Evolutionary conservation across 2,113 vertebrate genomes (phyloP).

Genomic region (Gallinago undulata): DNA sequence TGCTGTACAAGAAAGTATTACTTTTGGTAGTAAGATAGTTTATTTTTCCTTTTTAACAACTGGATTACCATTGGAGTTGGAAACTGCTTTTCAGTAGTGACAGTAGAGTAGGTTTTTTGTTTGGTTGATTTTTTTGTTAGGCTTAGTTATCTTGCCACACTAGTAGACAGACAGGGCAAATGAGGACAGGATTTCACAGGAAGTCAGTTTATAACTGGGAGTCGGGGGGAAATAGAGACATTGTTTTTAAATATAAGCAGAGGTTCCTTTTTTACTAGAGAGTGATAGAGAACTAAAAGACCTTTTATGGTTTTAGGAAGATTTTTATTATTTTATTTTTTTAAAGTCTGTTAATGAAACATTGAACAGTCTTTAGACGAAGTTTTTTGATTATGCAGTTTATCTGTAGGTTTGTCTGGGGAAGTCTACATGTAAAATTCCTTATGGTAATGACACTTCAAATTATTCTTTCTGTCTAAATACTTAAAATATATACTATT

Average conservation of each 20-base stretch:
- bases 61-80: background rate
- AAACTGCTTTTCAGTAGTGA: background rate
- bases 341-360: background rate
- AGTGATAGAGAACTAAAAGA: background rate
- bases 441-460: background rate
- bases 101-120: fast-evolving
- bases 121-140: background rate
- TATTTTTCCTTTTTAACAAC: background rate
- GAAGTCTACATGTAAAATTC: background rate
- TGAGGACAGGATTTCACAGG: background rate
- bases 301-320: background rate
- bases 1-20: background rate
- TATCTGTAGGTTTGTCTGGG: background rate
- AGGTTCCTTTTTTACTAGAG: background rate
- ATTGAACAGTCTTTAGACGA: background rate
- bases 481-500: background rate
- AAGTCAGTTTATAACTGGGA: background rate
- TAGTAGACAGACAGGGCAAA: background rate
- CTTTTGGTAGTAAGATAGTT: background rate
- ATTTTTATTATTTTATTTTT: background rate
- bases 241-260: background rate
- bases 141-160: background rate
- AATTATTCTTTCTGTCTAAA: background rate
- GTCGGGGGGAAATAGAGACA: background rate
- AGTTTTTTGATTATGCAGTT: conserved; percentile 11